Evolutionary conservation across 2,797 vertebrate species (phyloP), one percentile per base, ranked within the genome.

Genomic region (Peromyscus eremicus): DNA sequence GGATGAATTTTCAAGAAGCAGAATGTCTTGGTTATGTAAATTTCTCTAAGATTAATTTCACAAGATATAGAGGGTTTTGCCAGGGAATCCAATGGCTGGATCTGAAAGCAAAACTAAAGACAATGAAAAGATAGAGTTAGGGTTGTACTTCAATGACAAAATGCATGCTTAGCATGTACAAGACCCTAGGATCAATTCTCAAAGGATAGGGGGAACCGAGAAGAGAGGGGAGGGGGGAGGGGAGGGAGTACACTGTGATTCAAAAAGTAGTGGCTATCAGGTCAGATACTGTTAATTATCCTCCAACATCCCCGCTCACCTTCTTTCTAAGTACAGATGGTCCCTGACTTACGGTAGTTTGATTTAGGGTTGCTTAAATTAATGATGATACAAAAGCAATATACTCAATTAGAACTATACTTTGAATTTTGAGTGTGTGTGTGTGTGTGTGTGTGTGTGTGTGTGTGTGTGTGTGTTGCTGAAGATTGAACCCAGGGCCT

Each of bases 51-150:
- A 75, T 84, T 27, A 70, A 82, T 43, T 7, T 95, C 62, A 89
- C 40, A 92, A 92, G 92, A 84, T 84, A 89, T 12, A 90, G 60
- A 91, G 4, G 52, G 66, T 1, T 86, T 93, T 96, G 16, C 71
- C 81, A 95, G 40, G 57, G 43, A 96, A 95, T 84, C 3, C 73
- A 94, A 82, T 49, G 57, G 8, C 40, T 90, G 34, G 2, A 3
- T 80, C 40, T 92, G 85, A 97, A 95, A 92, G 21, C 43, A 92
- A 96, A 94, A 77, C 81, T 85, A 76, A 93, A 91, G 49, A 46
- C 89, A 96, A 71, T 71, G 40, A 34, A 62, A 71, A 60, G 62
- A 86, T 23, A n/a, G 60, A 46, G 6, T 34, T 70, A 11, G n/a
- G n/a, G 14, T 25, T 37, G 2, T 57, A 80, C 37, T 68, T 79